Base-by-base conservation (phyloP, 53 echinoderm and acorn worm genomes). In the Arbacia lixula region DNA sequence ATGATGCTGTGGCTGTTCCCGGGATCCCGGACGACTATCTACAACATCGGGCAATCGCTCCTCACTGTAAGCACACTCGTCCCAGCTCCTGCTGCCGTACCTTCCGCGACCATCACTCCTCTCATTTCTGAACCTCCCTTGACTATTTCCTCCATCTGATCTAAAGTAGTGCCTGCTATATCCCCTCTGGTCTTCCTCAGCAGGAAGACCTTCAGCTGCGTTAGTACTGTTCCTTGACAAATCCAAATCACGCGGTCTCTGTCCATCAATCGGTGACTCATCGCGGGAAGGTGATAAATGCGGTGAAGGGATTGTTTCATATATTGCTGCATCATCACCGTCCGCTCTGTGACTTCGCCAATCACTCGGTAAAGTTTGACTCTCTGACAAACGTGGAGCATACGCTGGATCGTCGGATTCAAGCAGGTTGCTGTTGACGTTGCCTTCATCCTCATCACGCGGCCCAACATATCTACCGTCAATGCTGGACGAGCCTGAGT, bases 31-130 rank as follows among this genome's bases (percentile, higher is more conserved):
- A 16, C 33, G 29, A 35, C 29, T 9, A 1, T 64, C 82, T 43
- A 81, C 34, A 81, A 81, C 82, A 46, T 81, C 82, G 9, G 82
- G 82, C 25, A 81, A 64, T n/a, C 64, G 46, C 20, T 19, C 29
- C 12, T 81, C 50, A 28, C 46, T 40, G 20, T 50, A 40, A 2
- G 51, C 82, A 14, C 82, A 17, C 34, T 62, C 82, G 33, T 81
- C 82, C 82, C 82, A 81, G 30, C 82, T 81, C 35, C 82, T 81
- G 40, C 82, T 81, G 1, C 82, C 82, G 46, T 29, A 38, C n/a
- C 63, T 62, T 1, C 12, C 42, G 49, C 63, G 27, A 4, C 25
- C 63, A 46, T 27, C 22, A 21, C 74, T 74, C 53, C 29, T 29
- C 46, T 46, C 46, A 14, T 46, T 10, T 46, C 46, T 46, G 14